Base-by-base conservation (phyloP, 2,888 invertebrate species). In the Sturmia bella region DNA sequence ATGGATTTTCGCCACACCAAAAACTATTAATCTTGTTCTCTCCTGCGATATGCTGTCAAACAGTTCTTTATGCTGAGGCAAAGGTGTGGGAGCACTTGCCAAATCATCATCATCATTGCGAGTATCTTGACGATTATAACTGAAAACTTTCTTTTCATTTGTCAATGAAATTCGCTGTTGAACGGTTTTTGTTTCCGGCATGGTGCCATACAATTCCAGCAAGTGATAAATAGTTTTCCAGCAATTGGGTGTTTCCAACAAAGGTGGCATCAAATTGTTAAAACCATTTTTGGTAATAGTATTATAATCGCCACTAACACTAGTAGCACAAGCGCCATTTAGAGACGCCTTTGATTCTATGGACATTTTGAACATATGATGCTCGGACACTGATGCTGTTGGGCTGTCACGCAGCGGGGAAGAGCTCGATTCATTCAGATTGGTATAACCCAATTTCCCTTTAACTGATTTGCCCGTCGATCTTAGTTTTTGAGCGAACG, bases 201-300 rank as follows among this genome's bases (percentile, higher is more conserved):
- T 96, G 61, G 96, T 97, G 6, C 98, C 97, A 89, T 99, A 99
- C 66, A 98, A 91, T 88, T 98, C 97, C 72, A 99, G 92, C 81
- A 99, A 92, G 89, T 97, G 95, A 90, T 97, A 98, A 85, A 99
- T 95, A 0, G 97, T 98, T 88, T 96, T 95, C 98, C 98, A 99
- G 89, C 98, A 98, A 86, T 96, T 94, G 12, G 97, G 97, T 3
- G 90, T 90, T 64, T 89, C 90, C 69, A 89, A 57, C 73, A 88
- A 48, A 2, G 89, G 88, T 0, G 87, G 87, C 59, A 87, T 76
- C 5, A 86, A 63, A 1, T 85, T 84, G 77, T 86, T 87, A 32
- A 87, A 85, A 32, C 81, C 84, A 43, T 88, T 88, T 78, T 91
- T 90, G 56, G 88, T 88, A 21, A 89, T 81, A 0, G 88, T 88